Base-by-base conservation (phyloP, 2,113 vertebrate species). In the Pitta sordida region DNA sequence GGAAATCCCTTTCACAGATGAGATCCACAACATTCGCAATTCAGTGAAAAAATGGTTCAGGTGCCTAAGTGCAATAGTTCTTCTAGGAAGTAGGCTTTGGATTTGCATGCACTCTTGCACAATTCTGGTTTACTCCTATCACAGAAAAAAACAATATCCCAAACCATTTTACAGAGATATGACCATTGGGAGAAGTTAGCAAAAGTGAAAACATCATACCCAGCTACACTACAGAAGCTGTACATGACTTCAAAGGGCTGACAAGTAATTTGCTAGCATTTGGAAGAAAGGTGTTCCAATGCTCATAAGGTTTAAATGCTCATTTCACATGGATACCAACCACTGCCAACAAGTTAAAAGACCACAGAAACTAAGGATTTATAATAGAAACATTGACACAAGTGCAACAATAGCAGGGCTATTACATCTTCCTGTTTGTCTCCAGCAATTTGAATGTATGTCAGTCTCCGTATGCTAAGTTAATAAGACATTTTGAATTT, bases 401-500 rank as follows among this genome's bases (percentile, higher is more conserved):
- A 93, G 48, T 59, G 93, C 79, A 83, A 75, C 43, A 81, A 59
- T 76, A 67, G 83, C 37, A 78, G 83, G 4, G 3, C 41, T 51
- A 34, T 32, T 52, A 55, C 46, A 68, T 91, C 80, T 74, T 58
- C 29, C 80, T 74, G 67, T 34, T 93, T 0, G 55, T 94, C 94
- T 93, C 82, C 55, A 97, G 94, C 95, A 88, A 97, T 59, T 15
- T 3, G 0, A 95, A 68, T 8, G 90, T 92, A 68, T 8, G 90
- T 92, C 52, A 10, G 69, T 86, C 78, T 83, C 82, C 44, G 75
- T 74, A 92, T 53, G 95, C 81, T 63, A 92, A 91, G 67, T 90
- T 96, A 96, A 96, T 39, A 96, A 96, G 69, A 91, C 69, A 96
- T 96, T 97, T 83, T 92, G 93, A 96, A 96, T 96, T 93, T 74